phyloP scores from a whole-genome alignment of 1,140 invertebrate genomes.

The Charaxes varanes region DNA sequence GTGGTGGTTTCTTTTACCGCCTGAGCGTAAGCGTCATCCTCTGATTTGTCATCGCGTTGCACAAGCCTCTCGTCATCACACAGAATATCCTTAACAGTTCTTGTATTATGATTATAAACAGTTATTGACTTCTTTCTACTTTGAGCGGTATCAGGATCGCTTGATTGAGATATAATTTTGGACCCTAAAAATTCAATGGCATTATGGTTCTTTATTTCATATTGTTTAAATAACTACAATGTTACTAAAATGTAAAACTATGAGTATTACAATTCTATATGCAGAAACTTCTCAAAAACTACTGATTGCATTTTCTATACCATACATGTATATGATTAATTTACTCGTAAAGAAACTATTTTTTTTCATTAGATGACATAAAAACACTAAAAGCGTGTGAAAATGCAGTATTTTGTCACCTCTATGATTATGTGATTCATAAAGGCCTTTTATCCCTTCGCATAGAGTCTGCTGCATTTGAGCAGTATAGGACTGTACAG shows the following conservation, averaged over 20 bases:
- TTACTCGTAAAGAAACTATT: no score
- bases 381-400: not conserved
- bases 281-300: no score
- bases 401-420: not conserved
- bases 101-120: slow-evolving; percentile 57
- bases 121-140: slow-evolving; percentile 40
- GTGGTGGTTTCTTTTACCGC: slow-evolving; percentile 44
- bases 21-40: slow-evolving; percentile 59
- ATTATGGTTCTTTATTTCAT: no score
- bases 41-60: slow-evolving; percentile 29
- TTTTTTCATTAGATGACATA: not conserved
- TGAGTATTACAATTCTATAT: no score
- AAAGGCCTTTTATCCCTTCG: not conserved
- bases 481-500: not conserved
- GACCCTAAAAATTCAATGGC: no score
- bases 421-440: slow-evolving; percentile 1
- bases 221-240: no score
- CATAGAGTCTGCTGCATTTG: not conserved
- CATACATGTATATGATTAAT: no score
- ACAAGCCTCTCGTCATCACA: slow-evolving; percentile 35
- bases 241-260: no score
- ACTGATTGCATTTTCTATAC: no score
- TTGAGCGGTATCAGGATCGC: slow-evolving; percentile 14
- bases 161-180: slow-evolving; percentile 22
- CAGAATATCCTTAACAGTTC: slow-evolving; percentile 37